Percentiles rank a stretch among this genome's conserved stretches.
Evolutionary conservation across 2,797 vertebrate species (phyloP).

Genomic region (Notoglanidium macrostoma): DNA sequence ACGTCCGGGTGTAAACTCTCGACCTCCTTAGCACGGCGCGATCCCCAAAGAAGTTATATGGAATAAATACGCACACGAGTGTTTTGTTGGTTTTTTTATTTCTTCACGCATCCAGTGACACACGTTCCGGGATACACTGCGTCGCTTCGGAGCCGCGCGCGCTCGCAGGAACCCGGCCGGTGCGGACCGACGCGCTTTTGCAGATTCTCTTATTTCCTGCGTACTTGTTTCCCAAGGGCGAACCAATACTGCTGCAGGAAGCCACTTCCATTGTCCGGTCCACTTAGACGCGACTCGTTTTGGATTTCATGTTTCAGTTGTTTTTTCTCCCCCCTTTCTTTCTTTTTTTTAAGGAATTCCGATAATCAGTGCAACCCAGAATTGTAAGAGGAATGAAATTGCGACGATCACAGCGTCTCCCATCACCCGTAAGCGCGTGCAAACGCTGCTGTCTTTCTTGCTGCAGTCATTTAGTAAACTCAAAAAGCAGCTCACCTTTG

Average conservation of each 20-base stretch:
- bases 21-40: constrained; percentile 56
- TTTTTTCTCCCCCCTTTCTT: neutral
- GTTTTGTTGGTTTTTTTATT: neutral
- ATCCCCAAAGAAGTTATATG: constrained; percentile 60
- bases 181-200: constrained; percentile 61
- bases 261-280: constrained; percentile 89
- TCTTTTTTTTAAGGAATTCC: constrained; percentile 40
- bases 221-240: constrained; percentile 75
- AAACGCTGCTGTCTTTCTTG: constrained; percentile 79
- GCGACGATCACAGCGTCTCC: constrained; percentile 69
- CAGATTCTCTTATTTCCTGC: constrained; percentile 66
- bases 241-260: constrained; percentile 80
- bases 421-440: constrained; percentile 64
- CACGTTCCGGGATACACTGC: constrained; percentile 62
- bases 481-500: constrained; percentile 73
- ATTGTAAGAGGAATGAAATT: constrained; percentile 13
- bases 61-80: constrained; percentile 47
- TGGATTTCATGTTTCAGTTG: constrained; percentile 56
- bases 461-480: constrained; percentile 99
- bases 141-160: constrained; percentile 66
- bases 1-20: constrained; percentile 56
- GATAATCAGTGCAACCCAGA: constrained; percentile 43
- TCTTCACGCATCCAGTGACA: constrained; percentile 56
- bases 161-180: constrained; percentile 63
- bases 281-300: constrained; percentile 69